Base-by-base conservation (phyloP, 2,888 invertebrate genomes). In the Danaus chrysippus region DNA sequence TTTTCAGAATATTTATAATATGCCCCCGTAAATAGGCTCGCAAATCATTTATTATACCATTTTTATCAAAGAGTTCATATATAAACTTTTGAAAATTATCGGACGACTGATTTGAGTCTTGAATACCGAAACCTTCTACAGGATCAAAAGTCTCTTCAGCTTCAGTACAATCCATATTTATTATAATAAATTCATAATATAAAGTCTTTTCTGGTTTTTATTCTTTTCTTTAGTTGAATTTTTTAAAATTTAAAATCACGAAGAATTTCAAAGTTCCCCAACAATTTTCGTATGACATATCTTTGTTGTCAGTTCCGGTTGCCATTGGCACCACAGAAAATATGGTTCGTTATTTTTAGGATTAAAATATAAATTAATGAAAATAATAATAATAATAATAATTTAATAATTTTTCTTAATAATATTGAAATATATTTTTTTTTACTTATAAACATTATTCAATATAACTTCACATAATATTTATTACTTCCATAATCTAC, bases 81-180 rank as follows among this genome's bases (percentile, higher is more conserved):
- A 93, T 83, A 76, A 87, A 89, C 71, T 84, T 87, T 79, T 93
- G 92, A 80, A 93, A 93, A 74, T 92, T 91, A 72, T 92, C 87
- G 3, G 86, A 70, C 1, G 87, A 82, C 59, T 79, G 17, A 49
- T 2, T 78, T 1, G 70, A 66, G 54, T 69, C 70, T 61, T 74
- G 72, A 42, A 67, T 58, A 42, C 70, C 66, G 8, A 65, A n/a
- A 68, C 73, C 72, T 59, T 74, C 68, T 23, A 61, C 34, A 54
- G 67, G 59, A 54, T 68, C 59, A 41, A 63, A 43, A 42, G 58
- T 49, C 58, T 65, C 65, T 43, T 70, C 68, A 44, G 62, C 63
- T 61, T 59, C 61, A n/a, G 56, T 54, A 58, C 56, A 63, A 73
- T 81, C 83, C 86, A 86, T 87, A 70, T 69, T 78, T 59, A 58